Evolutionary conservation across 2,797 vertebrate genomes (phyloP).

Genomic region (Lateolabrax maculatus): DNA sequence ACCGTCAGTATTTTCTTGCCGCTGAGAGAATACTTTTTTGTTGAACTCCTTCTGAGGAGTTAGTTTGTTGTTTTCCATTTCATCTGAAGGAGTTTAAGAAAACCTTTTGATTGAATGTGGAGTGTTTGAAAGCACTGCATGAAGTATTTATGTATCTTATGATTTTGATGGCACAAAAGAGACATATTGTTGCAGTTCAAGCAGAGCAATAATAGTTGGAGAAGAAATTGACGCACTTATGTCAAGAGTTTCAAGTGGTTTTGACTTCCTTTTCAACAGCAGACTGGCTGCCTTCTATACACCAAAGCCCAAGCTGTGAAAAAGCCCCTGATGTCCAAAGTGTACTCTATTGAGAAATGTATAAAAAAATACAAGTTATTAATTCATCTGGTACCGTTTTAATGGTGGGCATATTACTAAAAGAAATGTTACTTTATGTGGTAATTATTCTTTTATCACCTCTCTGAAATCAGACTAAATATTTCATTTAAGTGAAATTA

Average conservation of each 20-base stretch:
- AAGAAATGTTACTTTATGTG: neutral
- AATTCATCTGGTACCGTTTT: constrained; percentile 33
- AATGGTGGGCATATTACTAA: constrained; percentile 13
- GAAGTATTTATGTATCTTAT: constrained; percentile 66
- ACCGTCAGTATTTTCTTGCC: constrained; percentile 20
- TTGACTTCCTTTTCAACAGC: neutral
- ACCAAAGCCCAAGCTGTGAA: constrained; percentile 25
- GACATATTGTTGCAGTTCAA: constrained; percentile 33
- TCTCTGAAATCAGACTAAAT: constrained; percentile 30
- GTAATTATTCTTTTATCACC: constrained; percentile 29
- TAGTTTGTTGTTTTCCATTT: constrained; percentile 40
- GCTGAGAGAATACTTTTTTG: constrained; percentile 11
- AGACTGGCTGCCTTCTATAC: constrained; percentile 13
- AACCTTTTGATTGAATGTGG: constrained; percentile 38
- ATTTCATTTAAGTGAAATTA: constrained; percentile 31
- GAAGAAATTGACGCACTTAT: constrained; percentile 16
- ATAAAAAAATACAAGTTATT: constrained; percentile 14
- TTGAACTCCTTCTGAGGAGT: constrained; percentile 20
- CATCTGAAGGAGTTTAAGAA: constrained; percentile 36
- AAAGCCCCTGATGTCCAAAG: constrained; percentile 8
- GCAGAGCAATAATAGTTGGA: constrained; percentile 27
- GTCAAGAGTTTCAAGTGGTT: constrained; percentile 43
- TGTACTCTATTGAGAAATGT: constrained; percentile 31
- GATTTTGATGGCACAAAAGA: constrained; percentile 47
- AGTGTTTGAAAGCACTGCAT: constrained; percentile 44